Evolutionary conservation across 2,888 invertebrate species (phyloP), one percentile per base, ranked within the genome.

Genomic region (Pediacus dermestoides): DNA sequence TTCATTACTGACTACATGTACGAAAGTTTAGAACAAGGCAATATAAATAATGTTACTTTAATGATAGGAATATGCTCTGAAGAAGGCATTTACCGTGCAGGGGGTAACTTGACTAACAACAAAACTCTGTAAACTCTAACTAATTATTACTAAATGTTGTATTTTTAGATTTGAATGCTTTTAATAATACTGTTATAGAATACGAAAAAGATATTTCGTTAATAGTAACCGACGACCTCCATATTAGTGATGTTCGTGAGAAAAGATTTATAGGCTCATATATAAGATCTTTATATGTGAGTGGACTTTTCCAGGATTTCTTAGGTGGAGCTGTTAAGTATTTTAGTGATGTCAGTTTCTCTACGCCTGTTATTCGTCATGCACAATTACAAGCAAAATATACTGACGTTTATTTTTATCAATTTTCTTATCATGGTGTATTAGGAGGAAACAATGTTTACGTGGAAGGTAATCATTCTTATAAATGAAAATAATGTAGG

Each of bases 231-330:
- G 10, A 28, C 9, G 50, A 53, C 32, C 44, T 52, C 44, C 49
- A 48, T 10, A 25, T 54, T 13, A 25, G 18, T 4, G 44, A 52
- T 26, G 34, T 18, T 8, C 21, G 2, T 16, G 33, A 22, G n/a
- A 30, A 23, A 37, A 26, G n/a, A 25, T 7, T 8, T 10, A 13
- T 43, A 9, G 53, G 50, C 7, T 35, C 32, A 4, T 33, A 12
- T n/a, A 51, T 53, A 9, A 46, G 44, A 25, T 26, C 34, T n/a
- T 42, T 51, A 30, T 53, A 53, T 30, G 50, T 50, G 3, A 37
- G 39, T 15, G 16, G 16, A 3, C 37, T 32, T 16, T 41, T 48
- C 10, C 27, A 34, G 11, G 42, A 46, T 6, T 39, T 44, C 32
- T 32, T 35, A 15, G 15, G 38, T n/a, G 46, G 23, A 2, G 41